Conservation (phyloP, 2,113 vertebrate genomes). For the Capreolus pygargus region DNA sequence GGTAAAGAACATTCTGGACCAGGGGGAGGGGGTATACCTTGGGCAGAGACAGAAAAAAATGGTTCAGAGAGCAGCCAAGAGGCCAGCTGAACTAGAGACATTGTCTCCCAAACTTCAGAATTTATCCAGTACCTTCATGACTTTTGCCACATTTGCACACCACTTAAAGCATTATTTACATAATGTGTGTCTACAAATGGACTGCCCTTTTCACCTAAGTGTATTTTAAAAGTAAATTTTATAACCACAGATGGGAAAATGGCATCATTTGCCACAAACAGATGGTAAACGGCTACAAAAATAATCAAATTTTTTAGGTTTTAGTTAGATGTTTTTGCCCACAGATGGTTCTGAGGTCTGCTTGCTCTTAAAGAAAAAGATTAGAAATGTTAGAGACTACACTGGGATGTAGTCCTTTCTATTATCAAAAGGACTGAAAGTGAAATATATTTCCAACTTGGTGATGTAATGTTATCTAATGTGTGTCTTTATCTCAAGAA, state of each 20-base stretch:
- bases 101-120: not conserved
- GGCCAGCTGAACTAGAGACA: not conserved
- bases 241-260: conserved; percentile 1
- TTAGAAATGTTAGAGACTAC: not conserved
- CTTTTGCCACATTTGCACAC: not conserved
- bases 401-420: not conserved
- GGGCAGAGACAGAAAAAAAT: not conserved
- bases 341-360: not conserved
- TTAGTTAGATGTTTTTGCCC: not conserved
- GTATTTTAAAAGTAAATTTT: conserved; percentile 9
- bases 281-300: not conserved
- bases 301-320: not conserved
- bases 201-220: not conserved
- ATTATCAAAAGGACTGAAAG: not conserved
- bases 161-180: not conserved
- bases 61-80: not conserved
- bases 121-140: not conserved
- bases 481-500: conserved; percentile 20
- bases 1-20: conserved; percentile 2
- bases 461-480: not conserved
- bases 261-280: not conserved
- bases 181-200: not conserved
- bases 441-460: not conserved
- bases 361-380: not conserved
- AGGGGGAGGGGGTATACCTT: not conserved